Evolutionary conservation across 2,888 invertebrate genomes (phyloP).

Genomic region (Strigamia transsilvanica): DNA sequence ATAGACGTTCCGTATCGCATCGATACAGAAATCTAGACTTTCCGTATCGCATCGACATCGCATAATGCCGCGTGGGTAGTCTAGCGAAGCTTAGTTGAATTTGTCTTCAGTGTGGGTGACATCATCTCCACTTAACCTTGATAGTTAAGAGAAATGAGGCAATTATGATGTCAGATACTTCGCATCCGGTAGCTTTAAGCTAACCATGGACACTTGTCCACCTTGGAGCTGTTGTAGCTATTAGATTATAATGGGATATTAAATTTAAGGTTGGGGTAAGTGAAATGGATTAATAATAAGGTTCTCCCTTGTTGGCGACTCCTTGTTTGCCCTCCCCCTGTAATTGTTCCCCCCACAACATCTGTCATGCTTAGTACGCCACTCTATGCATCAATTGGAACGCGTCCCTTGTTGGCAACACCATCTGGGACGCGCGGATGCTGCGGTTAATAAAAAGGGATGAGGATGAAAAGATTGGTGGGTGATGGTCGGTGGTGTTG

Average conservation of each 20-base stretch:
- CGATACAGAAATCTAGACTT: no score
- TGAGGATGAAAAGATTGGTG: slow-evolving; percentile 11
- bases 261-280: background rate
- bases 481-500: background rate
- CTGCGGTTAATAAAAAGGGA: slow-evolving; percentile 18
- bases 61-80: no score
- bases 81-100: no score
- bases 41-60: no score
- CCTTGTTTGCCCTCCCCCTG: background rate
- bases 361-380: background rate
- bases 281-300: background rate
- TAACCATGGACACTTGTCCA: no score
- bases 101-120: no score
- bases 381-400: background rate
- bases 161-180: no score
- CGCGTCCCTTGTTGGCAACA: slow-evolving; percentile 2
- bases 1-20: no score
- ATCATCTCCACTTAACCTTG: no score
- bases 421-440: slow-evolving; percentile 23
- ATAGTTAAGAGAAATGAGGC: no score
- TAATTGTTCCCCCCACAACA: background rate
- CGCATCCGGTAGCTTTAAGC: no score
- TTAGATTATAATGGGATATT: background rate
- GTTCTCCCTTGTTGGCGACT: background rate
- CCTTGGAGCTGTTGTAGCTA: no score